These are phyloP conservation scores for Cyanocitta stelleri DNA, from an alignment of 2,113 vertebrate genomes.

Conservation along the genomic window DNA sequence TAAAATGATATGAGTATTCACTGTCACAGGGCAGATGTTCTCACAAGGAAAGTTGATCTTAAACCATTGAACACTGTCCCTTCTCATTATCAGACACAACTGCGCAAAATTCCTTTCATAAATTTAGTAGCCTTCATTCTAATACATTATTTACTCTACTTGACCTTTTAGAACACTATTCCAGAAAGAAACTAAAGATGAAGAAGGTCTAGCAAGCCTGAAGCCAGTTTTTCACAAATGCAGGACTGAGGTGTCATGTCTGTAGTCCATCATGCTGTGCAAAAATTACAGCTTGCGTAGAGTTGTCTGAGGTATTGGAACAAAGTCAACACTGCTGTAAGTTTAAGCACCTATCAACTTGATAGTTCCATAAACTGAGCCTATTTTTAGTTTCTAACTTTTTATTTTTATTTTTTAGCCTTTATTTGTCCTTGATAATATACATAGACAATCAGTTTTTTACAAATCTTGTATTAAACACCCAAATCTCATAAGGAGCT, in stretches of 20 bases:
- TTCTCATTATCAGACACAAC: neutral
- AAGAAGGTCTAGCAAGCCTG: neutral
- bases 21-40: neutral
- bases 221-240: neutral
- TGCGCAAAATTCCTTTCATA: neutral
- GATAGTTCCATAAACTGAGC: neutral
- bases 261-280: accelerated
- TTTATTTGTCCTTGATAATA: neutral
- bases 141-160: neutral
- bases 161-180: neutral
- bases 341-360: neutral
- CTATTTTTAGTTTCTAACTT: neutral
- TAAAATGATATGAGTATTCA: neutral
- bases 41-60: neutral
- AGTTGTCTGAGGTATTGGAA: neutral
- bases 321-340: neutral
- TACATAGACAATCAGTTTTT: neutral
- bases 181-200: neutral
- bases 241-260: neutral
- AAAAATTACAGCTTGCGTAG: neutral
- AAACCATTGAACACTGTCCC: neutral
- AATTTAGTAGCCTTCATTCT: neutral
- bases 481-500: neutral
- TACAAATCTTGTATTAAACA: neutral
- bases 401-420: neutral